A percentile compares a stretch with the other conserved stretches of the same genome.
Evolutionary conservation across 2,797 vertebrate genomes (phyloP).

Genomic region (Rhinoraja longicauda): DNA sequence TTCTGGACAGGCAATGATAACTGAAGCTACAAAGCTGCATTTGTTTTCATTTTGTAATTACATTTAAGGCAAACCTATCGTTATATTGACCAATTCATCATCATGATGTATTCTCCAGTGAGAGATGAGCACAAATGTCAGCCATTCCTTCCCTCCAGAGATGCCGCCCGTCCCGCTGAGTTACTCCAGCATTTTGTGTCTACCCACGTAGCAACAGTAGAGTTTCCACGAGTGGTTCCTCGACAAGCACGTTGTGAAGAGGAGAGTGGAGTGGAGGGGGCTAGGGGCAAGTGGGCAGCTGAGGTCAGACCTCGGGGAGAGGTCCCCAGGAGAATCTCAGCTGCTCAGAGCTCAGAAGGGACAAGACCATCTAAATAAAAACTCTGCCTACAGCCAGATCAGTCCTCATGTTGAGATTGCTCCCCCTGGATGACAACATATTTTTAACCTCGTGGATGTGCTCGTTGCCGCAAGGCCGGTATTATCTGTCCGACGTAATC

Average conservation of each 20-base stretch:
- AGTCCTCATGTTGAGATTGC: neutral
- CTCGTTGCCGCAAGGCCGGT: no score
- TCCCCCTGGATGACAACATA: neutral
- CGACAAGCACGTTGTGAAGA: neutral
- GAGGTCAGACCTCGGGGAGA: neutral
- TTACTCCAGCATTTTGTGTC: no score
- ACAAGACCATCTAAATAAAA: neutral
- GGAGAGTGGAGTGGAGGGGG: neutral
- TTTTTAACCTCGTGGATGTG: no score
- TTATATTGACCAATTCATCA: conserved; percentile 52
- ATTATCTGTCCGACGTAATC: no score
- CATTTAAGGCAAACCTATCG: conserved; percentile 54
- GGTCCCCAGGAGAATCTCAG: neutral
- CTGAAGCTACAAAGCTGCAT: conserved; percentile 46
- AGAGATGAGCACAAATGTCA: conserved; percentile 49
- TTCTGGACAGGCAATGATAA: neutral
- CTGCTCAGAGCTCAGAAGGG: neutral
- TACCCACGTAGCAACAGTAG: neutral
- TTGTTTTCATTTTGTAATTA: conserved; percentile 54
- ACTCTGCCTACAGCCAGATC: neutral
- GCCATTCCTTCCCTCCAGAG: no score
- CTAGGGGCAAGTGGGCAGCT: neutral
- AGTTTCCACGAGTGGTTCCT: neutral
- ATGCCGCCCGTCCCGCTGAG: no score
- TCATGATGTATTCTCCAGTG: conserved; percentile 50